Evolutionary conservation across 2,888 invertebrate species (phyloP).

Genomic region (Machimus rusticus): DNA sequence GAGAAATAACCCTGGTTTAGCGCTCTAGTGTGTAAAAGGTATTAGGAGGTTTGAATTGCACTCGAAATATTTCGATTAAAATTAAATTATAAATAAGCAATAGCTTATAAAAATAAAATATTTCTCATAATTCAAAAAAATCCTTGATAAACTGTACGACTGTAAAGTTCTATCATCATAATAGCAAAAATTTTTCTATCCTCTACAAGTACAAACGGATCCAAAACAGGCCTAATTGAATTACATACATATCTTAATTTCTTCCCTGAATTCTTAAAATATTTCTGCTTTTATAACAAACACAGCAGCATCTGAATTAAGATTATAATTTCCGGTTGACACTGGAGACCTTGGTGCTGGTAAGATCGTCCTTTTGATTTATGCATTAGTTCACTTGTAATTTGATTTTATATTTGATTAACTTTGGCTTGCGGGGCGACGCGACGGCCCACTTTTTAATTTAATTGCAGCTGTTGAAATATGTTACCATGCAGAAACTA

Average conservation of each 20-base stretch:
- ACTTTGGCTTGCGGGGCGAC: neutral
- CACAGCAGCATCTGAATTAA: neutral
- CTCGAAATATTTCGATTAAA: neutral
- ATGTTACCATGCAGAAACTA: neutral
- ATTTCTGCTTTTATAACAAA: neutral
- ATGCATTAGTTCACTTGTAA: slow-evolving; percentile 18
- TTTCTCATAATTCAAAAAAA: too few species aligned
- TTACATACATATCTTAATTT: neutral
- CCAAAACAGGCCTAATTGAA: neutral
- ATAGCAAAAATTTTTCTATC: neutral
- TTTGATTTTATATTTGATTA: slow-evolving; percentile 1
- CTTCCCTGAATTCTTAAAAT: neutral
- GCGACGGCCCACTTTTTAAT: slow-evolving; percentile 14
- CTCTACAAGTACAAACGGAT: neutral
- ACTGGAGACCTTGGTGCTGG: neutral
- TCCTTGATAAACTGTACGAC: too few species aligned
- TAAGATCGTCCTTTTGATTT: neutral
- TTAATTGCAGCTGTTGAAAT: neutral
- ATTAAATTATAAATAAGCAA: neutral
- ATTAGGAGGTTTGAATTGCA: too few species aligned
- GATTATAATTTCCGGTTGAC: neutral
- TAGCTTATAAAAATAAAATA: neutral
- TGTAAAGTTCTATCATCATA: neutral
- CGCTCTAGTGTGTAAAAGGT: too few species aligned
- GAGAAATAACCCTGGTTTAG: too few species aligned